Evolutionary conservation across 92 coral and sea anemone genomes (phyloP), one percentile per base, ranked within the genome.

Genomic region (Epizoanthus illoricatus): DNA sequence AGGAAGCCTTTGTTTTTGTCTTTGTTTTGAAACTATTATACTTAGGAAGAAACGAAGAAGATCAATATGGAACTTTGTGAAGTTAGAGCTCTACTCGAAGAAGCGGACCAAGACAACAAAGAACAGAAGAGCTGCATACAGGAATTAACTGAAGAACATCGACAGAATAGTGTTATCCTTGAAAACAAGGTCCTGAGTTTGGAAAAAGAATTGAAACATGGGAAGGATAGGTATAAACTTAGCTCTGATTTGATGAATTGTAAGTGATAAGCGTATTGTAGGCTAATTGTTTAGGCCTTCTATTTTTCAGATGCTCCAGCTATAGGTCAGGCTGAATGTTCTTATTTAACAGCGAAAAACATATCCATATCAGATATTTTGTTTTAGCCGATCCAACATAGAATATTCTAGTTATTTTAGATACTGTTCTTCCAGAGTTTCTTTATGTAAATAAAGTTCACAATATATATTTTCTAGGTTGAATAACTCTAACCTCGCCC

Each of bases 21-120:
- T 52, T 52, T 12, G 12, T 52, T 52, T 52, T 52, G 0, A 52
- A 52, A 52, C 55, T 49, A 49, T 49, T 49, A 49, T 49, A 7
- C 56, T 52, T 69, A 95, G 98, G 92, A 88, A 54, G 97, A 95
- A 60, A 85, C 91, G 66, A 90, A 87, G 84, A 88, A 81, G 84
- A 84, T 82, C 13, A 84, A 80, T 54, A 84, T 85, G 57, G 92
- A 91, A 41, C 76, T 88, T 13, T 73, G 76, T 36, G 83, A 70
- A 13, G 72, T 69, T 10, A 90, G 88, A 66, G 68, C 73, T 23
- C 82, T 85, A 58, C 73, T 91, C 42, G 84, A 85, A 58, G 87
- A 90, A 15, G 81, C 84, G 56, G 87, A 83, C 17, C 75, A 91
- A 65, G 81, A 74, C 66, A 83, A 84, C 63, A 79, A 84, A 47